phyloP scores from a whole-genome alignment of 2,797 vertebrate species.

The Acrocephalus scirpaceus region DNA sequence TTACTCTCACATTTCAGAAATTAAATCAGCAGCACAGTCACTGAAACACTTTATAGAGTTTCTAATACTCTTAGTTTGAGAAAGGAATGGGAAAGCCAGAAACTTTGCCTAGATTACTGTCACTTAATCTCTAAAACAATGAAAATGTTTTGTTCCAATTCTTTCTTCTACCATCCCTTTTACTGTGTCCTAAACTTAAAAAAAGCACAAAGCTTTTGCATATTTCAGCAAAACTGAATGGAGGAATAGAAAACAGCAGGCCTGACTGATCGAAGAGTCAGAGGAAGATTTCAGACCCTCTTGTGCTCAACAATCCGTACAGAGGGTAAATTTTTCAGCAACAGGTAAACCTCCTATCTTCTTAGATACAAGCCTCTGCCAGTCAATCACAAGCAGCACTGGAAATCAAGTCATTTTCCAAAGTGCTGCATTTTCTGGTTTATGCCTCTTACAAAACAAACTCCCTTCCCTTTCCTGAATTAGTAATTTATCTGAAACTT shows the following conservation, averaged over 20 bases:
- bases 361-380: not conserved
- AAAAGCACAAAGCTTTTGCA: not conserved
- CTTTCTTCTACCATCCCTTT: not conserved
- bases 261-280: not conserved
- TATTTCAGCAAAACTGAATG: not conserved
- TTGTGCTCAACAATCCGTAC: not conserved
- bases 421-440: not conserved
- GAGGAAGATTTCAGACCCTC: not conserved
- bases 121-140: not conserved
- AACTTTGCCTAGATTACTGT: not conserved
- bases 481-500: not conserved
- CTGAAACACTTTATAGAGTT: not conserved
- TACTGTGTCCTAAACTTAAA: not conserved
- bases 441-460: not conserved
- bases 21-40: not conserved
- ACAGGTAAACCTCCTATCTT: not conserved
- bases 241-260: not conserved
- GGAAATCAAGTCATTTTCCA: not conserved
- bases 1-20: not conserved
- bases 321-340: not conserved
- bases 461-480: not conserved
- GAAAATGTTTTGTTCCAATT: not conserved
- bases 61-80: not conserved
- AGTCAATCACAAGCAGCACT: not conserved
- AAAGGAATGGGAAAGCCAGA: fast-evolving